phyloP scores from a whole-genome alignment of 2,797 vertebrate species.

The Channallabes apus region DNA sequence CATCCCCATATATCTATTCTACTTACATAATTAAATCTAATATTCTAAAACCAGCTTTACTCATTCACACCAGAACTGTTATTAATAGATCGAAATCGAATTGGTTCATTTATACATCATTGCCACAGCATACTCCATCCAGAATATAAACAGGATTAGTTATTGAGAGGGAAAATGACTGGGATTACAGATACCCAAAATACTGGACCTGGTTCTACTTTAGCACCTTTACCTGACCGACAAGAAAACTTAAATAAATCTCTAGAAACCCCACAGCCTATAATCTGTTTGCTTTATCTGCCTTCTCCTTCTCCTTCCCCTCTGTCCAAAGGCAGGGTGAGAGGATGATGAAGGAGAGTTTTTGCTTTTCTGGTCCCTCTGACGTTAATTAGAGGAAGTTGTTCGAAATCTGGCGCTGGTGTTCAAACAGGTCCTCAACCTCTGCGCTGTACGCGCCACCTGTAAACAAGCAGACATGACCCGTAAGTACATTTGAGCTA shows the following conservation, averaged over 20 bases:
- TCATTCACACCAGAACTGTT: conserved; percentile 2
- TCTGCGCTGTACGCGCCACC: conserved; percentile 84
- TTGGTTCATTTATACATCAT: not conserved
- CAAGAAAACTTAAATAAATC: conserved; percentile 14
- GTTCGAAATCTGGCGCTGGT: conserved; percentile 84
- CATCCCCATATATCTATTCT: not conserved
- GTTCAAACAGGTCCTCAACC: conserved; percentile 84
- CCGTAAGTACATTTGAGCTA: not conserved
- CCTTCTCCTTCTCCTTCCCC: conserved; percentile 29
- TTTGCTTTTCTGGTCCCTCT: conserved; percentile 29
- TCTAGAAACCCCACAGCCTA: conserved; percentile 24
- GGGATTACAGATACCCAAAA: not conserved
- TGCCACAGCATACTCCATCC: not conserved
- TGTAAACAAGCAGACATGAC: conserved; percentile 55
- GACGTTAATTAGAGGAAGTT: conserved; percentile 82
- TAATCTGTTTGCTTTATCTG: conserved; percentile 3
- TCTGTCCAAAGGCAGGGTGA: conserved; percentile 6
- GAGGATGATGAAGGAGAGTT: conserved; percentile 31
- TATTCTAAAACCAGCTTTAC: not conserved
- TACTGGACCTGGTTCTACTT: conserved; percentile 10
- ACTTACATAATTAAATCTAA: not conserved
- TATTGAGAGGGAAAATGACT: not conserved
- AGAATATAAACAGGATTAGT: conserved; percentile 8
- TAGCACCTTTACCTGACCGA: not conserved
- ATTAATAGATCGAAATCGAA: not conserved